Base-by-base conservation (phyloP, 2,113 vertebrate genomes). In the Alligator mississippiensis region DNA sequence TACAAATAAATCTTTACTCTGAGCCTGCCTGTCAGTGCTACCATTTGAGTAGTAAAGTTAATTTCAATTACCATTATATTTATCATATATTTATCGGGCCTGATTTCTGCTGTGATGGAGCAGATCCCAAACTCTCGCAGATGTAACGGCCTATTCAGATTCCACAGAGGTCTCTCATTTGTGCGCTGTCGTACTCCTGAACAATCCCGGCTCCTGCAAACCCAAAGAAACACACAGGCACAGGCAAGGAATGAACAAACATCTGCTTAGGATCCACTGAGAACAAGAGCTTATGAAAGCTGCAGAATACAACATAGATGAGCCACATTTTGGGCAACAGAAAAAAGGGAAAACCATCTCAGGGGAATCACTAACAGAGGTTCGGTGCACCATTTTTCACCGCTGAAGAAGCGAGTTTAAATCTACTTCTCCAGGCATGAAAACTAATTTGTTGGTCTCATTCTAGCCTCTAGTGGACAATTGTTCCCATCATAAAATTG, bases 201-300 rank as follows among this genome's bases (percentile, higher is more conserved):
- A 3, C 66, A 63, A 19, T 70, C 74, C 21, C 4, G 10, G 64
- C 59, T 91, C 62, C 86, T 66, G 72, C 61, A 79, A 58, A 84
- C 62, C 62, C 72, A 80, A 84, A 91, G 19, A 79, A 91, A 70
- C 27, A 55, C 61, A 93, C 86, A 70, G 92, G 70, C 58, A 91
- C 22, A 79, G 77, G 84, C 77, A 82, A n/a, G 75, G 91, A 90
- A 88, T 47, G 78, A 92, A 89, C 55, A 21, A 79, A 75, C 85
- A 85, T 81, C 75, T 94, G 88, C 60, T 89, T 70, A 77, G 68
- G 62, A 74, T 68, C 79, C 60, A 58, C 30, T 4, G 55, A 80
- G 77, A 91, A 82, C 25, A 55, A 77, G 59, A 90, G 21, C 72
- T 55, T 90, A 14, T 77, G 91, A 96, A 91, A 77, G 30, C 57